These are phyloP conservation scores for Sarcophilus harrisii DNA, from an alignment of 2,797 vertebrate species.

Conservation along the genomic window DNA sequence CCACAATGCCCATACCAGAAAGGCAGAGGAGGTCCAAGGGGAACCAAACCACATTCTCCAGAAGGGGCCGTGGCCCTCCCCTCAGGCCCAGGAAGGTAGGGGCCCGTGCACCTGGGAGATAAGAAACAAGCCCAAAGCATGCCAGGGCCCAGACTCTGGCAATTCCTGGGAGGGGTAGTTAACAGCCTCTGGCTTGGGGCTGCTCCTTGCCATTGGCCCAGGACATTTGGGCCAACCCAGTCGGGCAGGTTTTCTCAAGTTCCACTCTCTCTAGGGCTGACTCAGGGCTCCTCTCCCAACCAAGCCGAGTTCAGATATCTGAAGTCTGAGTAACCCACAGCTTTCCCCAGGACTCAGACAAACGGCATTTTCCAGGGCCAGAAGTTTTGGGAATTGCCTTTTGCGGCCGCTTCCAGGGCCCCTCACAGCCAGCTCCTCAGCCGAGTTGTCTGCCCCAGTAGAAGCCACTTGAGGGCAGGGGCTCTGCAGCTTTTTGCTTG, in stretches of 20 bases:
- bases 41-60: too few species aligned
- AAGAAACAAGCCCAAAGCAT: neutral
- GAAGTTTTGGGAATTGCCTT: neutral
- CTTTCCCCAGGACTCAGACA: neutral
- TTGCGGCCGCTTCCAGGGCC: neutral
- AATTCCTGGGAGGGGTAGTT: neutral
- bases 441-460: neutral
- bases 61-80: too few species aligned
- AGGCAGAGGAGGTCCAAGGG: neutral
- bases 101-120: rapidly evolving
- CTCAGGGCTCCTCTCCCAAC: neutral
- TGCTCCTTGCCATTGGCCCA: neutral
- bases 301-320: neutral
- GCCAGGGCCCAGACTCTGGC: neutral
- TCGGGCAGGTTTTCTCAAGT: neutral
- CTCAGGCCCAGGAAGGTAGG: neutral
- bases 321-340: neutral
- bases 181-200: neutral
- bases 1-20: neutral
- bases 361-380: neutral
- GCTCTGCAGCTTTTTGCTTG: neutral
- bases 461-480: neutral
- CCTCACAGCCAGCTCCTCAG: neutral
- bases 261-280: neutral
- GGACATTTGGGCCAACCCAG: neutral